Base-by-base conservation (phyloP, 2,888 invertebrate genomes). In the Andrena praecox region DNA sequence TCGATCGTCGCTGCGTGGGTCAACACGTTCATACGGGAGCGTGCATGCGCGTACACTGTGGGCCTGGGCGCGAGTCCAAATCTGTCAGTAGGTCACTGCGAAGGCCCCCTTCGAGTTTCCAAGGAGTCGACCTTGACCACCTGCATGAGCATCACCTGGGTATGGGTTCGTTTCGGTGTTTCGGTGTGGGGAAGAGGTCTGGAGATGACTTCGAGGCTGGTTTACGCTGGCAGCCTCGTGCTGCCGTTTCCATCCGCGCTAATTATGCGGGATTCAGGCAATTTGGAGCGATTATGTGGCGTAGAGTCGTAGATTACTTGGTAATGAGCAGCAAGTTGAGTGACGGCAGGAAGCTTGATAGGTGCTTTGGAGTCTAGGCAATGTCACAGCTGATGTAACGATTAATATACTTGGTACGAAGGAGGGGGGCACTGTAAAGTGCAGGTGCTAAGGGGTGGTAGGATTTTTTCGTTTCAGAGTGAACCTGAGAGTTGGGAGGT, bases 61-160 rank as follows among this genome's bases (percentile, higher is more conserved):
- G 64, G 59, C 56, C 73, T 16, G 84, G 91, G 91, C 89, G 81
- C 60, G 66, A 87, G 83, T 90, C 92, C 92, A 91, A 93, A 93
- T 92, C 92, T 91, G 91, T 91, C 90, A 92, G 92, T 93, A 88
- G 93, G 93, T 93, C 93, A 93, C 82, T 82, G 82, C 87, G 12
- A 16, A 42, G 69, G 67, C 77, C 85, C 80, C 60, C 63, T 54
- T 63, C 68, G 66, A 77, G 78, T 71, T 68, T 74, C 73, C 79
- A 67, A 50, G 63, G 52, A 29, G 2, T 56, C 79, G 85, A 83
- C 87, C 87, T 87, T 90, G 88, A 88, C 87, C 85, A 52, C 16
- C 8, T 24, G 10, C 24, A 29, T 6, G 42, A 2, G 16, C 59
- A 48, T n/a, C 56, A 27, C n/a, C 52, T 10, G n/a, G 35, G 10